Conservation (phyloP, 2,888 invertebrate species). For the Chrysolina americana region DNA sequence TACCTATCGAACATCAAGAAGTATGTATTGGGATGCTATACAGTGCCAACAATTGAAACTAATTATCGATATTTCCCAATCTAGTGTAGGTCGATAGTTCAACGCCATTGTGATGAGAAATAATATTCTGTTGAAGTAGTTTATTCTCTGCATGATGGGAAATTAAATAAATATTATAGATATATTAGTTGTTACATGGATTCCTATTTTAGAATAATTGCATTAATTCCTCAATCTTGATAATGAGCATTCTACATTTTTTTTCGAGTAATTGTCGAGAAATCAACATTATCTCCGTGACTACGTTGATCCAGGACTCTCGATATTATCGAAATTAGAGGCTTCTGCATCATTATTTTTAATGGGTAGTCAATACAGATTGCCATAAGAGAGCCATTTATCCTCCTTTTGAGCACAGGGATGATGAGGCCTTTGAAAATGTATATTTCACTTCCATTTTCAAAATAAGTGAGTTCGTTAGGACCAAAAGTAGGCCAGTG, state of each 20-base stretch:
- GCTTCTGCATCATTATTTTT: not conserved
- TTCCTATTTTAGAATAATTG: not conserved
- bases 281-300: not conserved
- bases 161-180: not conserved
- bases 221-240: not conserved
- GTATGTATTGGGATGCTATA: no score
- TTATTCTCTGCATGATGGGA: not conserved
- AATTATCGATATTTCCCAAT: no score
- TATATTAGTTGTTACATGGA: not conserved
- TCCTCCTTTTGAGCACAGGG: not conserved
- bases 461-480: not conserved
- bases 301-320: not conserved
- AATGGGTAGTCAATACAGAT: not conserved
- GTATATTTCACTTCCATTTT: not conserved
- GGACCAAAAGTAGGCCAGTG: not conserved
- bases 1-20: no score
- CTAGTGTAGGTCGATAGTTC: no score
- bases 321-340: not conserved
- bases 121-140: not conserved
- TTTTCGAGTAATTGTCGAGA: not conserved
- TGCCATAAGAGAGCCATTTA: not conserved
- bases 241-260: not conserved
- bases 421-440: not conserved
- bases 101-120: not conserved
- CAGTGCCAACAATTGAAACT: no score